phyloP scores from a whole-genome alignment of 2,113 vertebrate genomes.

The Rhinolophus ferrumequinum region DNA sequence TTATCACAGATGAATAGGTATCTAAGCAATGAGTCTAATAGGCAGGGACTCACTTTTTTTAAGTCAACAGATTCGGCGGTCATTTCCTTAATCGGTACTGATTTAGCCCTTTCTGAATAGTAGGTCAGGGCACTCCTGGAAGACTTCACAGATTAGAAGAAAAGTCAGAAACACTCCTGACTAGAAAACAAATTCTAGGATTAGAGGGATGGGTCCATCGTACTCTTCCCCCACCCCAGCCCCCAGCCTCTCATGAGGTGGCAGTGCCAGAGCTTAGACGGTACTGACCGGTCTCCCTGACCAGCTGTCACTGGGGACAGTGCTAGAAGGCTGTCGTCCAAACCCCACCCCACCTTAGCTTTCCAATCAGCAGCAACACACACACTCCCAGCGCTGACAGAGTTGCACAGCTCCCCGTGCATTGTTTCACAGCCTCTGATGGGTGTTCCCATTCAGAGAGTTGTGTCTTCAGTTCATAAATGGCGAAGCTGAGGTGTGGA shows the following conservation, averaged over 20 bases:
- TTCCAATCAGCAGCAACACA: neutral
- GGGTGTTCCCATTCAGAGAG: neutral
- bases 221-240: fast-evolving
- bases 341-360: neutral
- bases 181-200: neutral
- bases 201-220: neutral
- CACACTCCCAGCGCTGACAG: neutral
- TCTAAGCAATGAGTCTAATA: slow-evolving; percentile 47
- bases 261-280: no score
- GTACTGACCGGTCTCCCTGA: fast-evolving
- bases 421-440: fast-evolving
- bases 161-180: neutral
- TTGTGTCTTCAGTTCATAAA: fast-evolving
- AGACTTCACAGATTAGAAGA: slow-evolving; percentile 9
- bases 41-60: neutral
- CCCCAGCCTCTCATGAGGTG: neutral
- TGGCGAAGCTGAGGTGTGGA: neutral
- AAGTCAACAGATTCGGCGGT: neutral
- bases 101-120: slow-evolving; percentile 27
- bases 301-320: neutral
- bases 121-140: neutral
- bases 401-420: fast-evolving
- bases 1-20: slow-evolving; percentile 50
- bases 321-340: fast-evolving
- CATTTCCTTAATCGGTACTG: slow-evolving; percentile 63